A percentile compares a stretch with the other conserved stretches of the same genome.
Conservation (phyloP, 1,140 invertebrate genomes). For the Ceratina japonica region DNA sequence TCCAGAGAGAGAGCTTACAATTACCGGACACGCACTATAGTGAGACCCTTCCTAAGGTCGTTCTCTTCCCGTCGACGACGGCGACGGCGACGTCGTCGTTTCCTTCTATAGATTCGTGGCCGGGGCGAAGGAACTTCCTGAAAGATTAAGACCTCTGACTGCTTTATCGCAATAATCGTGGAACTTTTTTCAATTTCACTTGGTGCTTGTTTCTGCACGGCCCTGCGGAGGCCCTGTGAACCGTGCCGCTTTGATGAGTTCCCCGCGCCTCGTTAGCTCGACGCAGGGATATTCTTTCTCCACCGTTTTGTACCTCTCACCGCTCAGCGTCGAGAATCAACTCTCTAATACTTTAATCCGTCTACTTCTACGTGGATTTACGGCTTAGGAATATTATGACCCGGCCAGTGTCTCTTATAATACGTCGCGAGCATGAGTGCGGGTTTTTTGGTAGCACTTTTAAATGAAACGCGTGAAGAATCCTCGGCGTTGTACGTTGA, state of each 20-base stretch:
- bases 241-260: not conserved
- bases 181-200: conserved; percentile 43
- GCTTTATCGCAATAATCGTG: conserved; percentile 33
- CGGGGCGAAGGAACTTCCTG: not conserved
- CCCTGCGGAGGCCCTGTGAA: no score
- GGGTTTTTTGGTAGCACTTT: no score
- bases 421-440: no score
- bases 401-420: no score
- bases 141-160: conserved; percentile 31
- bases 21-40: conserved; percentile 36
- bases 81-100: not conserved
- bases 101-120: not conserved
- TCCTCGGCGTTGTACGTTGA: no score
- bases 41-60: not conserved
- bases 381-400: no score
- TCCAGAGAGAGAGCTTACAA: conserved; percentile 51
- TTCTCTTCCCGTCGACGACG: not conserved
- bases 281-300: not conserved
- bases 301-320: not conserved
- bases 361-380: not conserved
- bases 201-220: not conserved
- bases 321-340: conserved; percentile 4
- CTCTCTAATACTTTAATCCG: conserved; percentile 7
- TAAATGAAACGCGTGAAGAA: no score
- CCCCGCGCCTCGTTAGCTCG: conserved; percentile 15